Conservation (phyloP, 1,140 invertebrate genomes). For the Brachionus koreanus region DNA sequence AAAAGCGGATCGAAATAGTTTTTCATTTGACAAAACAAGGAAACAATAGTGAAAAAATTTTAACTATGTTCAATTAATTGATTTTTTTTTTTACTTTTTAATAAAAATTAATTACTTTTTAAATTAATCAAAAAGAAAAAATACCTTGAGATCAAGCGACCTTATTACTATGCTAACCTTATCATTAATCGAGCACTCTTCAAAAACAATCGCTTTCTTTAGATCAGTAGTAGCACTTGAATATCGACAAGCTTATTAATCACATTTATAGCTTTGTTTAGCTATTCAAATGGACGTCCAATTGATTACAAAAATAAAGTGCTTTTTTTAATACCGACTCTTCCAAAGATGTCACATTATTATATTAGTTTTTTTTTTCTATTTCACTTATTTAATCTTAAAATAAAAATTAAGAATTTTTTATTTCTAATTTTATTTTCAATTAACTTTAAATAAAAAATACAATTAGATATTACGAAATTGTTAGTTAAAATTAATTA, state of each 20-base stretch:
- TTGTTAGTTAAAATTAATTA: not conserved
- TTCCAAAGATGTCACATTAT: not conserved
- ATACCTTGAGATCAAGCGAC: constrained; percentile 15
- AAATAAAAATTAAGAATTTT: not conserved
- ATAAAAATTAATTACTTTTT: constrained; percentile 35
- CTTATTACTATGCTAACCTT: not conserved
- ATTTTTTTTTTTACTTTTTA: not conserved
- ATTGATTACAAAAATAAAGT: not conserved
- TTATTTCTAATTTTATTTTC: not conserved
- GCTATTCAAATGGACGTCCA: not conserved
- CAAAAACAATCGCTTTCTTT: not conserved
- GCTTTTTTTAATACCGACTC: not conserved
- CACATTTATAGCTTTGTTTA: not conserved
- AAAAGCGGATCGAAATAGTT: not conserved
- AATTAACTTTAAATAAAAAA: not conserved
- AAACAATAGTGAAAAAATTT: constrained; percentile 20
- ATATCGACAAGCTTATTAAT: not conserved
- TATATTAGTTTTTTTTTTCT: not conserved
- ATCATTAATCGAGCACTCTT: constrained; percentile 1
- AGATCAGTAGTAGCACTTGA: not conserved
- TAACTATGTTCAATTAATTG: constrained; percentile 8
- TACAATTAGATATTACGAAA: not conserved
- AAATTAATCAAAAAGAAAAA: constrained; percentile 31
- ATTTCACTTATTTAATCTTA: not conserved
- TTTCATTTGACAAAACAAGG: not conserved